Evolutionary conservation across 2,113 vertebrate genomes (phyloP).

Genomic region (Microtus richardsoni): DNA sequence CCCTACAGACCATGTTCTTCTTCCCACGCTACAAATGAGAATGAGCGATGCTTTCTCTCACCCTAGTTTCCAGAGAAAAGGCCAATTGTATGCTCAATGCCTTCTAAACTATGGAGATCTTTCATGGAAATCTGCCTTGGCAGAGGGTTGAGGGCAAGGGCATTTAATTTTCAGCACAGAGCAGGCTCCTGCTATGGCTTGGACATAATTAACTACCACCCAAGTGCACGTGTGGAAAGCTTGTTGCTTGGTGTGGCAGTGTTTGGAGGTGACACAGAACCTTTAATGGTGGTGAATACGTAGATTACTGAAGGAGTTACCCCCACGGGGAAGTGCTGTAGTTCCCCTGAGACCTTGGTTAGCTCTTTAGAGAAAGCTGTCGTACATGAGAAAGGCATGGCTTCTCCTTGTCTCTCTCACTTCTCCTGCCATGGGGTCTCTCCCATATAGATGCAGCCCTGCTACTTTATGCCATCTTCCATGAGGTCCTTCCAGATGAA

Average conservation of each 20-base stretch:
- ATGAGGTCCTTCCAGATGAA: not conserved
- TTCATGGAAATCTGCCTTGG: not conserved
- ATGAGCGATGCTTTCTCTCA: not conserved
- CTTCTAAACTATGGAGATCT: not conserved
- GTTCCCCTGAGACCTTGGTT: not conserved
- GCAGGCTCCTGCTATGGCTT: not conserved
- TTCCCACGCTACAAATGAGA: not conserved
- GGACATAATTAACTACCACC: not conserved
- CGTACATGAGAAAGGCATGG: not conserved
- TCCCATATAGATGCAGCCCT: no score
- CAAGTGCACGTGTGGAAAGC: not conserved
- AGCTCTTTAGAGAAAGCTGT: not conserved
- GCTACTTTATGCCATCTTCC: not conserved
- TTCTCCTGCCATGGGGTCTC: not conserved
- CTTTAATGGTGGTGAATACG: not conserved
- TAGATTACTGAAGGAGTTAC: not conserved
- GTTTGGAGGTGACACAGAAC: not conserved
- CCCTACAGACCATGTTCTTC: not conserved
- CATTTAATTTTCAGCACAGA: not conserved
- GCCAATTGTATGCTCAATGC: not conserved
- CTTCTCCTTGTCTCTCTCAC: not conserved
- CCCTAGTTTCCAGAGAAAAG: not conserved
- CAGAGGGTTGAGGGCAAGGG: not conserved
- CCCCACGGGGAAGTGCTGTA: not conserved
- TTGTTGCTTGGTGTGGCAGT: not conserved